Base-by-base conservation (phyloP, 2,113 vertebrate species). In the Myrmophylax atrothorax region DNA sequence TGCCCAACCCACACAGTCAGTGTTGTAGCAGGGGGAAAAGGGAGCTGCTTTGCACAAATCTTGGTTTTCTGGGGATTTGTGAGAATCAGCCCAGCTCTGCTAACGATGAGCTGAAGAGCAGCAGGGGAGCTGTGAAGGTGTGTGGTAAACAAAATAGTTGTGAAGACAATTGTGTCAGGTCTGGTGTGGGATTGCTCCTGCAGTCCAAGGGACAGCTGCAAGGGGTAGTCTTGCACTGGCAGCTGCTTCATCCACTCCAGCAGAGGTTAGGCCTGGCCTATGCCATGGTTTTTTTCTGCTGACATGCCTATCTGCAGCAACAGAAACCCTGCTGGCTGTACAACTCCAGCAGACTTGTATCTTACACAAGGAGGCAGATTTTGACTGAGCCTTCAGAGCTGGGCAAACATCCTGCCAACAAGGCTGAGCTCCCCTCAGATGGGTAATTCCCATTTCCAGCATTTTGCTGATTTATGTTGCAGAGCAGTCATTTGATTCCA, bases 111-210 rank as follows among this genome's bases (percentile, higher is more conserved):
- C 77, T 53, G 66, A 96, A 93, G 2, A 66, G 49, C 80, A 92
- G 84, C n/a, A 63, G 20, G 26, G 33, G 10, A 56, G 56, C 52
- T n/a, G 6, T 7, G 50, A 76, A 85, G 82, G 55, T 15, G 50
- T 35, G 75, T 31, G 53, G 40, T 37, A 79, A 87, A 87, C 25
- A 58, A 0, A 4, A 22, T 0, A 4, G 23, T 8, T 0, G 0
- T 15, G n/a, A 77, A 3, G 16, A 64, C 26, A 55, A 37, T 12
- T 35, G 3, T 6, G 4, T 15, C 5, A 2, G 37, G 33, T 23
- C 33, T 9, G 2, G 14, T 9, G 42, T 17, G 18, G n/a, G 28
- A 63, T 31, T 40, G 24, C 24, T 88, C 29, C 29, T 3, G 10
- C 52, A 47, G 53, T 5, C 20, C 47, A 59, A 58, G 25, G 25